A percentile compares a stretch with the other conserved stretches of the same genome.
Conservation (phyloP, 2,888 invertebrate genomes). For the Polydrusus tereticollis region DNA sequence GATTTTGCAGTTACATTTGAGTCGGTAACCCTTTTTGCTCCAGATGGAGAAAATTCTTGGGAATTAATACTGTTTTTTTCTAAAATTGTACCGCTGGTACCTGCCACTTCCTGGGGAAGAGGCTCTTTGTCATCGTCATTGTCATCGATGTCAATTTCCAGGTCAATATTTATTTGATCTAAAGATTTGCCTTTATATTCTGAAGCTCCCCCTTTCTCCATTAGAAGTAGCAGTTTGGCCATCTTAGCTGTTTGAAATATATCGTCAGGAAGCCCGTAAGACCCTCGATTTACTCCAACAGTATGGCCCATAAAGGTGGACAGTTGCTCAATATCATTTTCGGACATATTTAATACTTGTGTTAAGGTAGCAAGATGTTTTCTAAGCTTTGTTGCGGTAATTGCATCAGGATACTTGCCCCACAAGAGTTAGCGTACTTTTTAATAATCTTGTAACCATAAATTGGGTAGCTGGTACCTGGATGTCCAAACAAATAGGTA, state of each 20-base stretch:
- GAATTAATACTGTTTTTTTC: no score
- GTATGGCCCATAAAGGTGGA: conserved; percentile 54
- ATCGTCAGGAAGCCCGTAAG: conserved; percentile 44
- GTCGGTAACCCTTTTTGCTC: neutral
- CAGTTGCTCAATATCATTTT: conserved; percentile 51
- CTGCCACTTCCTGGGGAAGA: neutral
- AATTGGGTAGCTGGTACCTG: conserved; percentile 31
- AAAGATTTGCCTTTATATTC: conserved; percentile 49
- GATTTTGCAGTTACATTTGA: neutral
- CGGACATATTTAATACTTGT: conserved; percentile 50
- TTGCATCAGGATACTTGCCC: conserved; percentile 50
- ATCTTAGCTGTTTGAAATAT: conserved; percentile 51
- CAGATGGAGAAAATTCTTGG: no score
- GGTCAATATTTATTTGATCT: conserved; percentile 41
- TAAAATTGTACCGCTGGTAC: no score
- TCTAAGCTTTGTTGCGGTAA: conserved; percentile 48
- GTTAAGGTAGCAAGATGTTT: conserved; percentile 53
- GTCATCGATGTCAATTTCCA: neutral
- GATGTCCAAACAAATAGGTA: conserved; percentile 36
- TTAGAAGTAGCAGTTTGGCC: conserved; percentile 48
- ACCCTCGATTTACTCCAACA: conserved; percentile 42
- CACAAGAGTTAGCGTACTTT: conserved; percentile 47
- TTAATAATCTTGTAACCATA: conserved; percentile 52
- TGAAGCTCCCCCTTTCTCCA: conserved; percentile 48
- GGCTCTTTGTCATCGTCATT: neutral